These are phyloP conservation scores for Pterostichus madidus DNA, from an alignment of 2,888 invertebrate species.

Conservation along the genomic window DNA sequence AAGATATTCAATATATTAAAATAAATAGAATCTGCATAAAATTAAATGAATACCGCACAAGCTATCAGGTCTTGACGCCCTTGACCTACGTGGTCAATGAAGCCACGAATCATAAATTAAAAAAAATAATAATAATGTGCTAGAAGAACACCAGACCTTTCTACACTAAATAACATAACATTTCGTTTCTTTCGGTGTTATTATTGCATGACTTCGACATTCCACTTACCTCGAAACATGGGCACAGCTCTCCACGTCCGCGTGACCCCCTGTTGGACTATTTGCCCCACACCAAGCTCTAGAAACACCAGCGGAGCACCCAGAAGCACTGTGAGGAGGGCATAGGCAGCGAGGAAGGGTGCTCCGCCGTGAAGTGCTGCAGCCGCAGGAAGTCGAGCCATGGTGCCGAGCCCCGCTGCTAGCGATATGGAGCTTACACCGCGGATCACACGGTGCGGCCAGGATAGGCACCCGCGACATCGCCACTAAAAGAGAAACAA, in stretches of 20 bases:
- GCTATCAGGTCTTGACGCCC: too few species aligned
- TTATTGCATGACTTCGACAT: too few species aligned
- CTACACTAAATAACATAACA: too few species aligned
- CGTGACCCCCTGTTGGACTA: slow-evolving; percentile 83
- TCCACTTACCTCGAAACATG: slow-evolving; percentile 81
- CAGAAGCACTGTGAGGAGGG: slow-evolving; percentile 77
- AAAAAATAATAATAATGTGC: too few species aligned
- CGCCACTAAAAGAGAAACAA: slow-evolving; percentile 39
- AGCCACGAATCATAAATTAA: too few species aligned
- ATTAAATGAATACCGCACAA: too few species aligned
- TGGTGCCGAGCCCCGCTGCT: slow-evolving; percentile 80
- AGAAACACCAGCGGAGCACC: slow-evolving; percentile 81
- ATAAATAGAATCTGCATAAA: too few species aligned
- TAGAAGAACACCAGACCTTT: too few species aligned
- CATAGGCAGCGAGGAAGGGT: slow-evolving; percentile 79
- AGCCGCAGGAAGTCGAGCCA: slow-evolving; percentile 81
- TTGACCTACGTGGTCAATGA: too few species aligned
- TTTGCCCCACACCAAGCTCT: slow-evolving; percentile 82
- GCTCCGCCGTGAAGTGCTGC: slow-evolving; percentile 81
- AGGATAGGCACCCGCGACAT: slow-evolving; percentile 72
- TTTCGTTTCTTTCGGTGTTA: too few species aligned
- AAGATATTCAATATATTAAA: too few species aligned
- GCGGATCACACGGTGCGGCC: slow-evolving; percentile 76
- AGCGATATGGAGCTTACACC: slow-evolving; percentile 80
- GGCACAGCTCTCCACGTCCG: slow-evolving; percentile 84